Base-by-base conservation (phyloP, 92 coral and sea anemone genomes). In the Parazoanthus atlanticus region DNA sequence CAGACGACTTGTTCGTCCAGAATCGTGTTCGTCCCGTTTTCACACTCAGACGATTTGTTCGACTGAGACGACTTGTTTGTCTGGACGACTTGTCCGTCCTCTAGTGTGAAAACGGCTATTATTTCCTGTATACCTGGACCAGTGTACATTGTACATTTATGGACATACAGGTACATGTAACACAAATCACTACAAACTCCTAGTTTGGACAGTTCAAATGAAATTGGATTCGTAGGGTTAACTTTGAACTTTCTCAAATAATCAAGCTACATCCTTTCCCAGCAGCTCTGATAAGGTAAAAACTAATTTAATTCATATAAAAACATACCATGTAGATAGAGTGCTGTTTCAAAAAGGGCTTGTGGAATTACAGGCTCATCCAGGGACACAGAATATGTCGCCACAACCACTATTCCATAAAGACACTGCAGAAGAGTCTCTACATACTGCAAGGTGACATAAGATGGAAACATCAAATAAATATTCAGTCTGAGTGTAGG, bases 271-370 rank as follows among this genome's bases (percentile, higher is more conserved):
- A 26, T 19, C 46, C 31, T 67, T 80, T 71, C 4, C 31, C 16
- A 28, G 9, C 6, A 47, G 8, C 69, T 74, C 29, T 6, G 3
- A 76, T 32, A 75, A 21, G 38, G 21, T 61, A n/a, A n/a, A 28
- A 47, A 8, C 28, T 23, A 78, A 13, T 72, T 11, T 16, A 16
- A 11, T 15, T 46, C 58, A 13, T 13, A 15, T 16, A 52, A 52
- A 38, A 15, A 72, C 94, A 80, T 90, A 96, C 99, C 99, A 79
- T 96, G 99, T 30, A 96, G 93, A 93, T 92, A 86, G 8, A 93
- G 91, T 70, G 95, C 99, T 77, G 96, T 93, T 90, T 96, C 96
- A 80, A 96, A 84, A 26, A 96, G 90, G 47, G 97, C 85, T 69
- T 91, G 79, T 43, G 95, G 92, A 19, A 90, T 49, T 36, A 91